Evolutionary conservation across 2,888 invertebrate genomes (phyloP), one percentile per base, ranked within the genome.

Genomic region (Ectropis crepuscularia): DNA sequence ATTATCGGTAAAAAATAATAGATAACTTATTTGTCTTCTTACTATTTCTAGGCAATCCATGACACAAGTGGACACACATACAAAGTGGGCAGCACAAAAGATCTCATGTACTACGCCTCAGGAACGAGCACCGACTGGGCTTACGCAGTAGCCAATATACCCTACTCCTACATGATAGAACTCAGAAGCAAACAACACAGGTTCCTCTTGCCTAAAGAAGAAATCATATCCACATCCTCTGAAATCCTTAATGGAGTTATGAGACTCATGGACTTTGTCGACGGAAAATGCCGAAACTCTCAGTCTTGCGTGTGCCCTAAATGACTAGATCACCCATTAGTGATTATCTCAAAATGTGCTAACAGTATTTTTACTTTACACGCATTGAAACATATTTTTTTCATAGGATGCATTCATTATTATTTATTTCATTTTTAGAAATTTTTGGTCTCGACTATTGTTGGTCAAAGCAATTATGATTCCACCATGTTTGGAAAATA

Each of bases 51-150:
- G 92, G 90, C 87, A 8, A 91, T 92, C 46, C 70, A 80, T 64
- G 70, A 76, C 7, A 73, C 77, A n/a, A 86, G 75, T 54, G 88
- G 88, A 0, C 85, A 81, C 63, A 90, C 83, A 0, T 92, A 90
- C 80, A 90, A 87, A 78, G 92, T 92, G 0, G 92, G 92, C 12
- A 89, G 91, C 66, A 91, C 92, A 0, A 92, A 89, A 46, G 92
- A 92, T 65, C 80, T 92, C 6, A 92, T 92, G 92, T 92, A 92
- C 76, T 92, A 83, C 69, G 84, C 92, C 0, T 68, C 87, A 0
- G 92, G 92, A 0, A 90, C 83, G 50, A 91, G 92, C 72, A 79
- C 78, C 0, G 92, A 92, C 61, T 92, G 92, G 92, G 88, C 88
- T 53, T 92, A 92, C 67, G 90, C 78, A 0, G 79, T 80, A 5